Conservation (phyloP, 2,113 vertebrate species). For the Canis aureus region DNA sequence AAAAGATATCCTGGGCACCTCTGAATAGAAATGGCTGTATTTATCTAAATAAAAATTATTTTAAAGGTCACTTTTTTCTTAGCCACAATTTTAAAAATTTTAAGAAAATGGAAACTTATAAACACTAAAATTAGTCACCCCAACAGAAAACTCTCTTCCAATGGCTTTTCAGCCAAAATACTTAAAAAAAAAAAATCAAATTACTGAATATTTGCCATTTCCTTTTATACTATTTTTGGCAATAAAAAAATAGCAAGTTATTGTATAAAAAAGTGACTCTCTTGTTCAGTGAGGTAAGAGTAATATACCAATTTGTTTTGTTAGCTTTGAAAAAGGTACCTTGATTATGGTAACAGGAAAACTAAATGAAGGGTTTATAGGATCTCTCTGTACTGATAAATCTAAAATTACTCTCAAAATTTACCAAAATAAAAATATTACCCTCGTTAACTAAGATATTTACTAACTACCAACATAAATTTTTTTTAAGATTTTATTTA, state of each 20-base stretch:
- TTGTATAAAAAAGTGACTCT: too few relatives aligned
- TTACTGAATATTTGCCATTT: too few relatives aligned
- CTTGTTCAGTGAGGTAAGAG: background rate
- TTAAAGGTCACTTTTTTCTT: background rate
- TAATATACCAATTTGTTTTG: background rate
- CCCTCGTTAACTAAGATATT: background rate
- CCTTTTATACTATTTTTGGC: too few relatives aligned
- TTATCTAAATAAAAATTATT: constrained; percentile 41
- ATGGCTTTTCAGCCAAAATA: constrained; percentile 23
- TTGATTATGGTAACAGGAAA: background rate
- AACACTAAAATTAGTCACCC: background rate
- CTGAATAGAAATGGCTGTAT: background rate
- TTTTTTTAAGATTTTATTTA: too few relatives aligned
- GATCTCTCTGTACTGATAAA: background rate
- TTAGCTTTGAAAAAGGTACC: background rate
- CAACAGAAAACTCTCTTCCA: background rate
- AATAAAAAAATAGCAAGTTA: too few relatives aligned
- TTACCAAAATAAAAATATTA: background rate
- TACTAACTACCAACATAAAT: constrained; percentile 10
- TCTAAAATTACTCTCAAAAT: background rate
- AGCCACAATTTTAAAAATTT: background rate
- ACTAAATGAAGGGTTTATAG: background rate
- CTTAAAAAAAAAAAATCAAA: too few relatives aligned
- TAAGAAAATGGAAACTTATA: background rate
- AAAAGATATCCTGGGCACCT: background rate